Evolutionary conservation across 2,113 vertebrate genomes (phyloP), one percentile per base, ranked within the genome.

Genomic region (Gymnobelideus leadbeateri): DNA sequence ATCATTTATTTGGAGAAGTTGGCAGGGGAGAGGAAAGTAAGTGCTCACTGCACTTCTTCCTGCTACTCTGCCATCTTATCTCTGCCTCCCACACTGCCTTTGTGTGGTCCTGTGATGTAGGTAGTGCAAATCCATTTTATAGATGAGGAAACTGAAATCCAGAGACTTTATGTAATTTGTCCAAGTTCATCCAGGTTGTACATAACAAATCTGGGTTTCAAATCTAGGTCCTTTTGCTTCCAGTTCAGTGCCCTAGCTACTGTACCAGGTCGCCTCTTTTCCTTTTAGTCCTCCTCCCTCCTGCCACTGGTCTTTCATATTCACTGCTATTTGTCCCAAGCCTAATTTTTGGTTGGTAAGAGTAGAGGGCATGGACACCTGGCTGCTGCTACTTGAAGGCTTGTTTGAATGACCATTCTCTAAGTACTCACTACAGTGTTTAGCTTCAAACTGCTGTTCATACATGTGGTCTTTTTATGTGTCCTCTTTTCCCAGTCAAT

Each of bases 401-500:
- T 84, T 84, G 16, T 84, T 84, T 84, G 68, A 43, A 84, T 84
- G n/a, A 84, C 68, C 19, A 43, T 84, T 84, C 68, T 84, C 16
- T n/a, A n/a, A 84, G 19, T 84, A 84, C 37, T 6, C 16, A 43
- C n/a, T 84, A 16, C n/a, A 84, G 19, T 23, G 7, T 23, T 23
- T 43, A 19, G n/a, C 19, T 43, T 84, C 6, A 19, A 84, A n/a
- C 1, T 84, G 6, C 19, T 84, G 19, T 24, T 91, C 89, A 97
- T 12, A 10, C 0, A 0, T 19, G 16, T n/a, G 3, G 19, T 57
- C 37, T 84, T 84, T 84, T 84, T 43, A 84, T 84, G n/a, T 84
- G 68, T 84, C n/a, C 49, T 94, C 46, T 49, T 2, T 91, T 93
- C 84, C 90, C 46, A 98, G 98, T 14, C 3, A 3, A 57, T 25